Evolutionary conservation across 2,888 invertebrate species (phyloP).

Genomic region (Aleiodes leptofemur): DNA sequence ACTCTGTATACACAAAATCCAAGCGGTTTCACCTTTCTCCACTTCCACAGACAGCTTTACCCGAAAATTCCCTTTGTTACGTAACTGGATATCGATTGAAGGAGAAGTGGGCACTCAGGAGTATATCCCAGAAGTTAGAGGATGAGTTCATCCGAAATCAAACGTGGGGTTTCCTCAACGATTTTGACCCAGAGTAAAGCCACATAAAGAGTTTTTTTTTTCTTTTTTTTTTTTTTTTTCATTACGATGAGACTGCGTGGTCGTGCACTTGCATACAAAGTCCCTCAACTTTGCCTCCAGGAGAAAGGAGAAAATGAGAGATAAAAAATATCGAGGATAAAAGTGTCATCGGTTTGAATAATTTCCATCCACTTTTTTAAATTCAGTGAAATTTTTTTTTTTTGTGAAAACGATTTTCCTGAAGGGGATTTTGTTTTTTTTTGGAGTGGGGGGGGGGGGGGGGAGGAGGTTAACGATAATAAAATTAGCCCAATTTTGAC

Average conservation of each 20-base stretch:
- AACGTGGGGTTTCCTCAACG: conserved; percentile 18
- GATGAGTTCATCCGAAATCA: conserved; percentile 43
- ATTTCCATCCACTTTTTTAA: not conserved
- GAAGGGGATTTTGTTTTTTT: no score
- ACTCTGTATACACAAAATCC: no score
- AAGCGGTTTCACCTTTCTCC: not conserved
- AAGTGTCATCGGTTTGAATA: conserved; percentile 17
- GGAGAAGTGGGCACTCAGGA: conserved; percentile 22
- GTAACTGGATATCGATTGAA: conserved; percentile 46
- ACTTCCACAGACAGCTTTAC: not conserved
- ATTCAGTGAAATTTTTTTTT: not conserved
- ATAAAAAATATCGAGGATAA: not conserved
- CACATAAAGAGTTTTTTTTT: conserved; percentile 14
- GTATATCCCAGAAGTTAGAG: conserved; percentile 1
- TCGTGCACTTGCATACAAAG: conserved; percentile 18
- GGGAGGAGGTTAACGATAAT: no score
- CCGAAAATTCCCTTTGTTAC: conserved; percentile 40
- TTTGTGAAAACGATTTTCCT: no score
- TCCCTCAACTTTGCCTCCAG: not conserved
- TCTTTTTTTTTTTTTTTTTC: not conserved
- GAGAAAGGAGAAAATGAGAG: not conserved
- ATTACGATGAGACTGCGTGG: conserved; percentile 11
- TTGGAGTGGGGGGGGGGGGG: no score
- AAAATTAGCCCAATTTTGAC: no score
- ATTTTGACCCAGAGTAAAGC: conserved; percentile 16